Evolutionary conservation across 2,113 vertebrate species (phyloP), one percentile per base, ranked within the genome.

Genomic region (Guaruba guarouba): DNA sequence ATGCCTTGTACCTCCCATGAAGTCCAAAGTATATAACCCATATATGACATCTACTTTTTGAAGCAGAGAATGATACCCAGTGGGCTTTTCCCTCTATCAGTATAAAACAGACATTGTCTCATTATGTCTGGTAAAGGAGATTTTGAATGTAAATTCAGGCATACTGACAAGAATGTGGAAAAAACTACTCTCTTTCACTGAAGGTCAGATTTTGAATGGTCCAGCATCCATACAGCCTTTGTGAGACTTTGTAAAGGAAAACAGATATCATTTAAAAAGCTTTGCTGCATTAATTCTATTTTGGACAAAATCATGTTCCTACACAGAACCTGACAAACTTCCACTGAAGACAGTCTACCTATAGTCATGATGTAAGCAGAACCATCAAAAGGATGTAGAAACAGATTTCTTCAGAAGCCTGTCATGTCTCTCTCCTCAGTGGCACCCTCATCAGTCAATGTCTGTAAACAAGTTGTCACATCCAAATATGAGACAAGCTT

Each of bases 91-190:
- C 27, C 74, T 81, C 41, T 74, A 59, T 83, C 25, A 48, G 17
- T 51, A 29, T 29, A 70, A 80, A 91, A 10, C 31, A 20, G 23
- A 55, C 49, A 31, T 59, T 20, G 43, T 61, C 49, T 86, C 43
- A 24, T 84, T 76, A 66, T 41, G 13, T 35, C 31, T 70, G 23
- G n/a, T 51, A 68, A 93, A 90, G 23, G 54, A 86, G 37, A 77
- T 88, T 90, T 78, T 83, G n/a, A 83, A 77, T 78, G 23, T n/a
- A 80, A 96, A 91, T 74, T 48, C 55, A 93, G 71, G 12, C 37
- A 46, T 63, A 43, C 33, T 67, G 43, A 17, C 31, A 77, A 22
- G 51, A 86, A 39, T 13, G 17, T 67, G 48, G 28, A 73, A 14
- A 7, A 75, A 94, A 46, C 55, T 31, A 19, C 20, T 77, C 43